Base-by-base conservation (phyloP, 2,888 invertebrate species). In the Anticlea derivata region DNA sequence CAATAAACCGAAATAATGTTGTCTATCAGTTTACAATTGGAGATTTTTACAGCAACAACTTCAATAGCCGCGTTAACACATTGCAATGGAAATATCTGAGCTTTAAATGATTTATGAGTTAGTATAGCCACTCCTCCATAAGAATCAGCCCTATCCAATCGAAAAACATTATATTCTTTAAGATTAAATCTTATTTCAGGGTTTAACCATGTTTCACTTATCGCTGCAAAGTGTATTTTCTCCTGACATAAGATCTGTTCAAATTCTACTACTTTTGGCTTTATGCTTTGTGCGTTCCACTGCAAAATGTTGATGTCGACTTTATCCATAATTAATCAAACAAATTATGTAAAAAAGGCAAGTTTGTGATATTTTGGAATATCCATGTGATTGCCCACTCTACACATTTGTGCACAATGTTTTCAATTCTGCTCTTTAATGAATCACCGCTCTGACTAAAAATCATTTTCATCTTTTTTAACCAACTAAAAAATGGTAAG, bases 1-100 rank as follows among this genome's bases (percentile, higher is more conserved):
- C 61, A 64, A 17, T 64, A 64, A 1, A 63, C 10, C 5, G 48
- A 33, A 5, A 45, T 22, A 10, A 52, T 10, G 24, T 48, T 8
- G 11, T 43, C 24, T 7, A 49, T 2, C 20, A n/a, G 2, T 1
- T 39, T 22, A 29, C 50, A 50, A 12, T 50, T 50, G 0, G 17
- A 22, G 1, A 45, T 22, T 23, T 22, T 26, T 5, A 62, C 5
- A 13, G 23, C 20, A 6, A 63, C 1, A 1, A 50, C 7, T 55
- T 65, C 55, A 6, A 61, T 58, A 5, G 48, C 57, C 0, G 35
- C 1, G 20, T 61, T 66, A 6, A 1, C 12, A 5, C 24, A 11
- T 8, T n/a, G 13, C 1, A 56, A 3, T 1, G 26, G 27, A 22
- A 4, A 30, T 11, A 13, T 5, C 7, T 56, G 47, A 0, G 38